Percentiles rank a stretch among this genome's conserved stretches.
These are phyloP conservation scores for Calidris pygmaea DNA, from an alignment of 2,113 vertebrate genomes.

Conservation along the genomic window DNA sequence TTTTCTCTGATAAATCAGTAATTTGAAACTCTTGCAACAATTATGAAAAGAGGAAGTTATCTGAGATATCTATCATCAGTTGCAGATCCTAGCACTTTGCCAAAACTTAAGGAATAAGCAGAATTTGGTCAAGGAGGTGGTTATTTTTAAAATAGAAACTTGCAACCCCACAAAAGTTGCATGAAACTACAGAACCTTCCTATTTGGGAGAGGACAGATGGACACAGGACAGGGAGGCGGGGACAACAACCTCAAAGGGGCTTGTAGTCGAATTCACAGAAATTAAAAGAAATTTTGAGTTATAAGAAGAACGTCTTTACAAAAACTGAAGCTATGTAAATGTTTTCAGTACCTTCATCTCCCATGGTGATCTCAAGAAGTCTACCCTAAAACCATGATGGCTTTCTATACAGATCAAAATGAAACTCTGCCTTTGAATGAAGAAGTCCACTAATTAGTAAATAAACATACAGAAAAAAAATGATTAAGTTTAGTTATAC, in stretches of 20 bases:
- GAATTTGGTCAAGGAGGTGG: not conserved
- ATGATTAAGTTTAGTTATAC: not conserved
- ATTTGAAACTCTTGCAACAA: not conserved
- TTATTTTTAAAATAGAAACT: not conserved
- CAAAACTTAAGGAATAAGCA: not conserved
- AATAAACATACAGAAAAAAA: not conserved
- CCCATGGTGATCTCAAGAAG: not conserved
- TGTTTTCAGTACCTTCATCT: not conserved
- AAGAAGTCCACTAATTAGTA: not conserved
- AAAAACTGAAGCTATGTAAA: not conserved
- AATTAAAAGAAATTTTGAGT: not conserved
- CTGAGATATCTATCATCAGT: not conserved
- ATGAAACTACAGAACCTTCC: not conserved
- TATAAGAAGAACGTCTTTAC: not conserved
- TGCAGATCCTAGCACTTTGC: not conserved
- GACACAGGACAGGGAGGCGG: rapidly evolving
- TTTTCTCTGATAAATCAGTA: not conserved
- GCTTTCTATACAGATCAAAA: not conserved
- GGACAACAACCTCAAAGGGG: not conserved
- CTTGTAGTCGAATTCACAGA: not conserved
- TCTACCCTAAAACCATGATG: not conserved
- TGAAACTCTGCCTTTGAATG: not conserved
- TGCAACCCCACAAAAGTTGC: not conserved
- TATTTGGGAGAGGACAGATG: not conserved
- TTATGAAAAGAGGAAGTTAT: not conserved